phyloP scores from a whole-genome alignment of 2,797 vertebrate genomes.

The Bufotes viridis region DNA sequence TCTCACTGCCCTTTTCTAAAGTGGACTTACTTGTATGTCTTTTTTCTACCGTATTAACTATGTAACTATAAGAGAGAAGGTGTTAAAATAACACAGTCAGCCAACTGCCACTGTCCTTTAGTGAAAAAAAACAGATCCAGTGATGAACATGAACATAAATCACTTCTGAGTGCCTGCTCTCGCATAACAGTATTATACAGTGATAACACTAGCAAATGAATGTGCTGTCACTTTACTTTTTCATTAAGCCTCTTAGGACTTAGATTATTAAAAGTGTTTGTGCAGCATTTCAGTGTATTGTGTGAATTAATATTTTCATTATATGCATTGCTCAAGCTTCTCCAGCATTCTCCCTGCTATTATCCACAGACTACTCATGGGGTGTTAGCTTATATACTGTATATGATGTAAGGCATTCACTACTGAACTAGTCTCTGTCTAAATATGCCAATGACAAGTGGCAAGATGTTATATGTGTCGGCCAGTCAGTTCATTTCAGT shows the following conservation, averaged over 20 bases:
- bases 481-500: no score
- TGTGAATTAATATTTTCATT: conserved; percentile 1
- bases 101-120: conserved; percentile 42
- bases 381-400: not conserved
- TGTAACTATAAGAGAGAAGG: conserved; percentile 4
- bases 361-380: not conserved
- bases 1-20: no score
- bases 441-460: no score
- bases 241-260: conserved; percentile 39
- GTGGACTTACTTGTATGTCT: no score
- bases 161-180: conserved; percentile 33
- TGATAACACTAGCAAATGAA: conserved; percentile 41
- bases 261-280: conserved; percentile 36
- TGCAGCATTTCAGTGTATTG: conserved; percentile 38
- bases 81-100: conserved; percentile 42
- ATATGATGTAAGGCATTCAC: no score
- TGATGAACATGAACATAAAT: conserved; percentile 52
- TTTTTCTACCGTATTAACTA: no score
- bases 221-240: conserved; percentile 48
- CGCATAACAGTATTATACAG: conserved; percentile 32
- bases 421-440: no score
- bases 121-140: not conserved
- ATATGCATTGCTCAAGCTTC: no score
- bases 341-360: not conserved
- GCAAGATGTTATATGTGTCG: no score